Evolutionary conservation across 2,113 vertebrate genomes (phyloP), one percentile per base, ranked within the genome.

Genomic region (Indicator indicator): DNA sequence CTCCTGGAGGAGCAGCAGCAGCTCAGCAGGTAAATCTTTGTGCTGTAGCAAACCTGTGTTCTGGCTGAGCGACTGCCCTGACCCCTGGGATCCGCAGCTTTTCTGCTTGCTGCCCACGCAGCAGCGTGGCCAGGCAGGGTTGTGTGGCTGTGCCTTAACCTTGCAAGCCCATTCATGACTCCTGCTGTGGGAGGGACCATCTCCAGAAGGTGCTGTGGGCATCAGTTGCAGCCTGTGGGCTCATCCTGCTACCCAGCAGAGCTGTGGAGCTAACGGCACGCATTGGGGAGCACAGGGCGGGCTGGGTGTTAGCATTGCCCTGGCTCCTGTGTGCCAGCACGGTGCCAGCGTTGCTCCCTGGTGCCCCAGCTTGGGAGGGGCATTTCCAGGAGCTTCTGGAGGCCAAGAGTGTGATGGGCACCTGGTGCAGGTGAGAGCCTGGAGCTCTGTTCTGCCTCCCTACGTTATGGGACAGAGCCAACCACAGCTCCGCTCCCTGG

Each of bases 261-360:
- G 88, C 7, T 0, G 0, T 40, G 67, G 28, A 5, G 82, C 5
- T 44, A 8, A 5, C 1, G 9, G 87, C 24, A 32, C 6, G 24
- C 62, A 0, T 13, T 13, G 30, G 36, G 71, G 46, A 24, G 62
- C 30, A 1, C 0, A 1, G 72, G 65, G 65, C 3, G 4, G 65
- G 28, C 38, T 48, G 68, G 68, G 8, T 1, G 18, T 42, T 23
- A 0, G 77, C n/a, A 36, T 15, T 30, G 32, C 55, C 30, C 40
- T 10, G 59, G 3, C 33, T 48, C n/a, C 2, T 3, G 11, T 10
- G 0, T 3, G 4, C 10, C 5, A 3, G 63, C 1, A 0, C 65
- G 11, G 23, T n/a, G 50, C 40, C 0, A 1, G 5, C 1, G 3
- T 81, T 23, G 11, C 7, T 59, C 9, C 68, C 55, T 21, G 44